Evolutionary conservation across 2,113 vertebrate species (phyloP), one percentile per base, ranked within the genome.

Genomic region (Chaenogobius annularis): DNA sequence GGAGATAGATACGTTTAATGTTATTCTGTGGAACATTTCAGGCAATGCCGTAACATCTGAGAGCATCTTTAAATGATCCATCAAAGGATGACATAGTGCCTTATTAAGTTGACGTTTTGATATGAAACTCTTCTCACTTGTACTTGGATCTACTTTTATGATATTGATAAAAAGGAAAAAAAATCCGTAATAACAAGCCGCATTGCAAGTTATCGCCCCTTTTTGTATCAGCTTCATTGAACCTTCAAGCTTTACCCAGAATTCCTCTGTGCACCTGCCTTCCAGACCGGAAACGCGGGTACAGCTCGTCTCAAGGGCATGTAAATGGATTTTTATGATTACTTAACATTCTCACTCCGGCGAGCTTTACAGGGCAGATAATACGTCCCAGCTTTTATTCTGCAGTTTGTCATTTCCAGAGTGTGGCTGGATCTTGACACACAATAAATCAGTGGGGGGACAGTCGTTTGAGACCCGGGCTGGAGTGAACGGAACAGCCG

Each of bases 311-410:
- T 72, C 52, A 70, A 74, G 63, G 74, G 80, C 65, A 7, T 76
- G 40, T 66, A 56, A 65, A 73, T 78, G 55, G 50, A 55, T 76
- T 78, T 76, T 78, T 56, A 58, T 44, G 77, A 84, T 84, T 59
- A 64, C 15, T 66, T 47, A 20, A 70, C 64, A 65, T 76, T 50
- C 65, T 10, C 40, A 19, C 37, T 40, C 19, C 54, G 69, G 64
- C 62, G 69, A 37, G 31, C 6, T 12, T 64, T 44, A 2, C 52
- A 58, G 47, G 1, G 1, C 3, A 64, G 66, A 63, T 37, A 61
- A 72, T 58, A 61, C 64, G 71, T 61, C 44, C 20, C 10, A 35
- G 58, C 54, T 7, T 73, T 71, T 61, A 75, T 70, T 77, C 35
- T 48, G 64, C 58, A 56, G 9, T 0, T 26, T 67, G 67, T 65